phyloP scores from a whole-genome alignment of 2,797 vertebrate species.

The Hemitrygon akajei region DNA sequence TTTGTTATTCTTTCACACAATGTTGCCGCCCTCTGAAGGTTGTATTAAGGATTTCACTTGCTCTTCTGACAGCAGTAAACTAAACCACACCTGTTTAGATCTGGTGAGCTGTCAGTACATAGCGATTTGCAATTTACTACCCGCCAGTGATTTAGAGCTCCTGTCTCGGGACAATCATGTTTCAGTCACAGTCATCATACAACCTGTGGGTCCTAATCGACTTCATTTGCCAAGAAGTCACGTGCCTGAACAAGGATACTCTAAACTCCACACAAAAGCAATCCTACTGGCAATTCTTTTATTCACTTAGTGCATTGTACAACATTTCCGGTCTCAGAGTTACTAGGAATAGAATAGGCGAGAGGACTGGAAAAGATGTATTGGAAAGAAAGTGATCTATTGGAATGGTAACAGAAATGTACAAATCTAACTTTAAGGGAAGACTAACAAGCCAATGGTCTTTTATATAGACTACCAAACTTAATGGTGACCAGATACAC shows the following conservation, averaged over 20 bases:
- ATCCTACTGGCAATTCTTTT: background rate
- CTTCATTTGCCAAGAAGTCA: background rate
- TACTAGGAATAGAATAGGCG: background rate
- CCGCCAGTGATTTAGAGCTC: background rate
- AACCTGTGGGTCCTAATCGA: background rate
- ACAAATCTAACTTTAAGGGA: too few relatives aligned
- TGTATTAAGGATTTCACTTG: background rate
- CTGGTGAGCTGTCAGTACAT: background rate
- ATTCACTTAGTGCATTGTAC: background rate
- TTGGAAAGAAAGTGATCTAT: background rate
- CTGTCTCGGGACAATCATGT: background rate
- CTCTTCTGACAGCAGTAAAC: background rate
- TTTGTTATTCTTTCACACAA: background rate
- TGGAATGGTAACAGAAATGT: background rate
- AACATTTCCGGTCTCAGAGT: background rate
- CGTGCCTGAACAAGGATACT: background rate
- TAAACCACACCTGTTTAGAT: background rate
- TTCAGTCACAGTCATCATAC: background rate
- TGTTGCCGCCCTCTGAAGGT: constrained; percentile 24
- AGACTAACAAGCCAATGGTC: too few relatives aligned
- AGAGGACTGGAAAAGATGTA: background rate
- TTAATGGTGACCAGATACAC: too few relatives aligned
- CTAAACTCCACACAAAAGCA: background rate
- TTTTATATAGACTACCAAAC: too few relatives aligned
- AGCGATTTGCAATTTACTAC: background rate